Conservation (phyloP, 2,888 invertebrate species). For the Ypsolopha scabrella region DNA sequence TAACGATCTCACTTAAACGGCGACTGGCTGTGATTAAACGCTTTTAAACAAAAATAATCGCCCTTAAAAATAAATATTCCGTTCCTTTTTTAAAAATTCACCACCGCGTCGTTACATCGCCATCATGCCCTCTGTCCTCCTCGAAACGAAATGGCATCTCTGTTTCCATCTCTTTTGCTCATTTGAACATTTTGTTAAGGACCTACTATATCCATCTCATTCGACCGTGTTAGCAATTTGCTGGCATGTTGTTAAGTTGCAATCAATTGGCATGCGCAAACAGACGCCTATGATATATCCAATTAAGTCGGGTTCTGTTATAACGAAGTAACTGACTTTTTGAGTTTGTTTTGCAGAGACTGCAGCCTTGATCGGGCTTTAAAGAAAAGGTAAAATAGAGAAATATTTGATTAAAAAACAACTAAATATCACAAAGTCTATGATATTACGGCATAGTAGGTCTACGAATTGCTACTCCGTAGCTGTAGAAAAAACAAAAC, state of each 20-base stretch:
- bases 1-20: conserved; percentile 32
- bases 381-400: no score
- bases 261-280: conserved; percentile 72
- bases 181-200: background rate
- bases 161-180: conserved; percentile 21
- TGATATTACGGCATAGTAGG: no score
- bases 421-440: no score
- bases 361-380: no score
- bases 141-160: conserved; percentile 12
- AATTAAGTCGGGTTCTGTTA: conserved; percentile 31
- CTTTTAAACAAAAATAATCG: conserved; percentile 53
- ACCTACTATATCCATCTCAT: conserved; percentile 21
- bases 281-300: conserved; percentile 72
- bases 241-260: conserved; percentile 67
- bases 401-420: no score
- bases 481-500: no score
- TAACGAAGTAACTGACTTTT: conserved; percentile 1
- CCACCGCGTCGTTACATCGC: conserved; percentile 36
- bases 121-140: conserved; percentile 30
- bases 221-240: conserved; percentile 53
- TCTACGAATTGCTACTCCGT: no score
- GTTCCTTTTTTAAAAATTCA: conserved; percentile 24
- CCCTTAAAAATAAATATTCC: conserved; percentile 9
- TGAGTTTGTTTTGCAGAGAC: background rate
- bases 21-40: conserved; percentile 42